Evolutionary conservation across 1,140 invertebrate genomes (phyloP), one percentile per base, ranked within the genome.

Genomic region (Adelges cooleyi): DNA sequence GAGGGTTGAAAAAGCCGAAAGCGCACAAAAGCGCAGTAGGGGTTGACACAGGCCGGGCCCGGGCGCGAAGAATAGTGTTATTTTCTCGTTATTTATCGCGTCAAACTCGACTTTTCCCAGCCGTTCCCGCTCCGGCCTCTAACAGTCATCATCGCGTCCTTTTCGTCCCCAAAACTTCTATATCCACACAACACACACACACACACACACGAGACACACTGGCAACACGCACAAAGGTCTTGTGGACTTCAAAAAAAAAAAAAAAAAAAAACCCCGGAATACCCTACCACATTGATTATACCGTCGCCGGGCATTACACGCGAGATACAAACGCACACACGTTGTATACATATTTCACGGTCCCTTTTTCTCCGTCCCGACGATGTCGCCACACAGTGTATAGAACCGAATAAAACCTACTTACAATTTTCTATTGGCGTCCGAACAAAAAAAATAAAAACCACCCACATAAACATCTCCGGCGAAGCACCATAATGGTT

Each of bases 71-170:
- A 62, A 62, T 62, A 62, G 56, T 42, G 56, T 62, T 62, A 62
- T 62, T 62, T 62, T 62, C 56, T 62, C 56, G 56, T 62, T 62
- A 62, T 62, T 62, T 62, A 62, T 62, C 56, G 56, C 56, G 56
- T 48, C 56, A 46, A 46, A 62, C 56, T 62, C 56, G 56, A 62
- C 56, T 62, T 48, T 62, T 33, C 56, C 56, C 53, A 27, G 23
- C 18, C 42, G 22, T 15, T 27, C 27, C n/a, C n/a, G 9, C 10
- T 23, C 27, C 15, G 6, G 2, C 25, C 42, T n/a, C 23, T 13
- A 15, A 9, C 42, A 13, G 25, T 23, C 40, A 15, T 46, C 54
- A 42, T 29, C 40, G n/a, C n/a, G n/a, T n/a, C n/a, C 36, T 25
- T 46, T 59, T 59, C 54, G 22, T 46, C 44, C 40, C 42, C 54